Base-by-base conservation (phyloP, 1,140 invertebrate genomes). In the Procambarus virginalis region DNA sequence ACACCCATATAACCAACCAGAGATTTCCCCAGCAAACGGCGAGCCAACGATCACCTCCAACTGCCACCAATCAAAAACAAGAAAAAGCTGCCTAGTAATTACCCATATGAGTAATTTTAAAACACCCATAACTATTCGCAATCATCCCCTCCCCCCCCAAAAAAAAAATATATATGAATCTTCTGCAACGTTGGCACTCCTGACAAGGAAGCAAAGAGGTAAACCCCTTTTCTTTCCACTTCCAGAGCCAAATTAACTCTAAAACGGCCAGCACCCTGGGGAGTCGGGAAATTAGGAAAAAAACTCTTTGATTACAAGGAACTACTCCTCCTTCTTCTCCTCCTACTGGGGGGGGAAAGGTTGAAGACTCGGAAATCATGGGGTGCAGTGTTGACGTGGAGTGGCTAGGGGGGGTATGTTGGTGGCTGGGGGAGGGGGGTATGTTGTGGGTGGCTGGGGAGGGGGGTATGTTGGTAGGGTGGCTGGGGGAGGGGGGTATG, bases 251-350 rank as follows among this genome's bases (percentile, higher is more conserved):
- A 89, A 89, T 89, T 84, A 89, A 78, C 88, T 81, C 82, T 89
- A 89, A 89, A 89, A 89, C 88, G 84, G 88, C 64, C 81, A 84
- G 88, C 88, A 78, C 88, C 88, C 88, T 46, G 70, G 88, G 88
- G 88, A 89, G 88, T 89, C 60, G 88, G 84, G 88, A 84, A 84
- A 89, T 89, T 89, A 89, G 80, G 80, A 79, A 84, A 89, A 89
- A 89, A 89, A 84, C 88, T 89, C 88, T 89, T 89, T 89, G 88
- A 89, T 89, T 89, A 89, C 88, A 89, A 89, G 88, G 81, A 89
- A 89, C 81, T 84, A 81, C 22, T 34, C 34, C 34, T 34, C 34
- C 34, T 34, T 1, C 34, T 34, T 1, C 34, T 34, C 34, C 34
- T 34, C 34, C 48, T 48, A 22, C 17, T 55, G 49, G 2, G 20